Base-by-base conservation (phyloP, 2,888 invertebrate species). In the Lamellibrachia columna region DNA sequence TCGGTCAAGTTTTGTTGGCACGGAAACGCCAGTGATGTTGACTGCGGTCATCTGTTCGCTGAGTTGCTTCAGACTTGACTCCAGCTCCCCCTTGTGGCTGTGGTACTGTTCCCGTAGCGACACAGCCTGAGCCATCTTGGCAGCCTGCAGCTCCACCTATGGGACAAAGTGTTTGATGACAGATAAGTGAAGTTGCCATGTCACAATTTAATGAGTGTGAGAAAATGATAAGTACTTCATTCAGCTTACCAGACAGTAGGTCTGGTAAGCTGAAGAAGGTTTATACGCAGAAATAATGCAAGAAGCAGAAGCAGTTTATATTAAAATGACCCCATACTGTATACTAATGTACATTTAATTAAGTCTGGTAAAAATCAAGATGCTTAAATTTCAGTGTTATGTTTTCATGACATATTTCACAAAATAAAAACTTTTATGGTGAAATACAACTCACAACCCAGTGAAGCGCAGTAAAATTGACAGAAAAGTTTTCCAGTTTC, bases 91-190 rank as follows among this genome's bases (percentile, higher is more conserved):
- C 92, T 94, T 94, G 93, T 95, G 97, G 0, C 98, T 98, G 92
- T 98, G 98, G 96, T 98, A 99, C 95, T 99, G 98, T 96, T 99
- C 98, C 22, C 99, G 97, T 11, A 99, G 96, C 2, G 98, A 96
- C 22, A 99, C 96, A 0, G 98, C 97, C 94, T 98, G 98, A 94
- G 98, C 97, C 8, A 99, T 95, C 93, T 95, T 96, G 52, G 94
- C 94, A 40, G 97, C 96, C 97, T 98, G 0, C 93, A 98, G 98
- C 97, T 98, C 98, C 93, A 99, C 98, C 3, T 98, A 97, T 15
- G 22, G 60, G 11, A 40, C 60, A 60, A 1, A n/a, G 11, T 22
- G 75, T 75, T 0, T 22, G 75, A 75, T 75, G 75, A 75, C 22
- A 22, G 75, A 75, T 75, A 22, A 75, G 60, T 60, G 15, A 15